Base-by-base conservation (phyloP, 2,797 vertebrate genomes). In the Antrozous pallidus region DNA sequence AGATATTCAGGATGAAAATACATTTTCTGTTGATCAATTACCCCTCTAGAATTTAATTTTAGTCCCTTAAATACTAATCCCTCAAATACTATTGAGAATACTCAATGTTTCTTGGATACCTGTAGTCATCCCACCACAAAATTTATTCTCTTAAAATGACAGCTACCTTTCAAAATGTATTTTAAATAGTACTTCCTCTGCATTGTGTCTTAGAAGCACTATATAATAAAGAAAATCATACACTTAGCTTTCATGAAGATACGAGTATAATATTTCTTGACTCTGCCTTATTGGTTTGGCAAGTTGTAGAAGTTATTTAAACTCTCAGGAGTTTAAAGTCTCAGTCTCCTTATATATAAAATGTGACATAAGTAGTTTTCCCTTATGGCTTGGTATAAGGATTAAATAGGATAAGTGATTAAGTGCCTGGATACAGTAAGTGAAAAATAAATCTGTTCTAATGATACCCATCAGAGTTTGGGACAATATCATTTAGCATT, bases 381-480 rank as follows among this genome's bases (percentile, higher is more conserved):
- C 40, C 5, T 65, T 17, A 67, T 83, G 51, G 31, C 13, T 75
- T 82, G 28, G 11, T 86, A 9, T 91, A n/a, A 89, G 12, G 28
- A 78, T 86, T 93, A 56, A 89, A 69, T 61, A 91, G n/a, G 40
- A 69, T 81, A 86, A 77, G 31, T 45, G 22, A 90, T 51, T 86
- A 91, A 95, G 36, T 88, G 49, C 26, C 58, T 70, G 58, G 12
- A 26, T 82, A 73, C 6, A 78, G 11, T 38, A 83, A 36, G 78
- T 71, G 18, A 56, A 88, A 93, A 96, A 92, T 82, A 90, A 74
- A 75, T 92, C 28, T 49, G 24, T 84, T 94, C n/a, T 86, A 73
- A 92, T 51, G 24, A 47, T 54, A 90, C 1, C 18, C 26, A 63
- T 88, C 40, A 69, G 54, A 84, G 45, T 82, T 56, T 95, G 13